Percentiles rank a stretch among this genome's conserved stretches.
These are phyloP conservation scores for Poeciliopsis prolifica DNA, from an alignment of 2,113 vertebrate species.

Conservation along the genomic window DNA sequence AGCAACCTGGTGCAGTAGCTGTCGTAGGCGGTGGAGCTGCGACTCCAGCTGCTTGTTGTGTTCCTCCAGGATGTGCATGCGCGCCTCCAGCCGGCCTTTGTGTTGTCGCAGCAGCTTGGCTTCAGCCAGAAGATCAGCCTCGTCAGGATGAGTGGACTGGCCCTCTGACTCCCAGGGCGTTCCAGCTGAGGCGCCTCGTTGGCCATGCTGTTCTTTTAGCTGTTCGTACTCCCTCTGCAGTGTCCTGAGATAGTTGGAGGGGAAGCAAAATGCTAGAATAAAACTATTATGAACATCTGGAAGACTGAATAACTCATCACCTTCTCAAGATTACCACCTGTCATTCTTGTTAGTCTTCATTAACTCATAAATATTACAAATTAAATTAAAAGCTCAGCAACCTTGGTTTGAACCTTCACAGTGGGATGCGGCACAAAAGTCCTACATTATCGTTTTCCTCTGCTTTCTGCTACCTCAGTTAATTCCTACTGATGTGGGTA, in stretches of 20 bases:
- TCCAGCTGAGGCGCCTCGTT: conserved; percentile 73
- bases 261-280: neutral
- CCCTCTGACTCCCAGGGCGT: conserved; percentile 75
- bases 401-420: conserved; percentile 10
- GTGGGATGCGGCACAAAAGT: conserved; percentile 11
- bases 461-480: conserved; percentile 19
- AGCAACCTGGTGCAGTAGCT: conserved; percentile 93
- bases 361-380: neutral
- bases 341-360: neutral
- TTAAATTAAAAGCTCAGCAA: conserved; percentile 11
- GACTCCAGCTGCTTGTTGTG: conserved; percentile 98
- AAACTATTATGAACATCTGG: neutral
- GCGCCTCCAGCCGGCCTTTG: conserved; percentile 93
- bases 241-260: conserved; percentile 70
- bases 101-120: conserved; percentile 94
- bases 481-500: conserved; percentile 45
- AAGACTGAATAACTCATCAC: neutral
- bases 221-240: conserved; percentile 93
- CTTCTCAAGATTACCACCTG: neutral
- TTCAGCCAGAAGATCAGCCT: conserved; percentile 84
- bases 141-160: conserved; percentile 63
- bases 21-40: conserved; percentile 92
- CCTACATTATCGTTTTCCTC: conserved; percentile 30
- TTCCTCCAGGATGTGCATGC: conserved; percentile 98
- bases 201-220: conserved; percentile 89